These are phyloP conservation scores for Sebastes taczanowskii DNA, from an alignment of 2,797 vertebrate genomes.

Conservation along the genomic window DNA sequence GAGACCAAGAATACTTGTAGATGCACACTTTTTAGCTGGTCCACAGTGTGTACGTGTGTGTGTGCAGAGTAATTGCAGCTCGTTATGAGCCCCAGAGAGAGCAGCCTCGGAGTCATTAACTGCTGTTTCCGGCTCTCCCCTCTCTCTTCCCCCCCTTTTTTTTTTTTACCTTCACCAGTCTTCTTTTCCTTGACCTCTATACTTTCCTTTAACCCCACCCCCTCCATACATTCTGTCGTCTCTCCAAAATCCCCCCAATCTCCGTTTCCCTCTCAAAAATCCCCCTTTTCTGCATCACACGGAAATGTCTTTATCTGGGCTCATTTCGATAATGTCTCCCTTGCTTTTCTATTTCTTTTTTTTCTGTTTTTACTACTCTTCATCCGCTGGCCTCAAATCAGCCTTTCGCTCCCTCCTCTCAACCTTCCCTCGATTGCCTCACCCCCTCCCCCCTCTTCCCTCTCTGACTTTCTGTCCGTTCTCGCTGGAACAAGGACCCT, in stretches of 20 bases:
- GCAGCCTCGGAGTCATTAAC: conserved; percentile 73
- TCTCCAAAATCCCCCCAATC: background rate
- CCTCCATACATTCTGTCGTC: background rate
- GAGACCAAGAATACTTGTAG: background rate
- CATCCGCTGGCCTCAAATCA: background rate
- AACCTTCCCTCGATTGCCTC: background rate
- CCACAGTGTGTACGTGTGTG: background rate
- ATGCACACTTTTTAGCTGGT: background rate
- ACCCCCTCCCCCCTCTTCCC: background rate
- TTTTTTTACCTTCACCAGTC: conserved; percentile 1
- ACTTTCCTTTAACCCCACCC: conserved; percentile 16
- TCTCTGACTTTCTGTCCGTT: conserved; percentile 23
- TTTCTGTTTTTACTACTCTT: background rate
- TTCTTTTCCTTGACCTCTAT: conserved; percentile 7
- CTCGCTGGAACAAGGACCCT: conserved; percentile 57
- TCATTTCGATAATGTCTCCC: conserved; percentile 1
- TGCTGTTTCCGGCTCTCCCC: conserved; percentile 62
- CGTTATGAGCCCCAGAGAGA: conserved; percentile 64
- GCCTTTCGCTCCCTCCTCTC: background rate
- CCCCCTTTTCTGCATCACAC: background rate
- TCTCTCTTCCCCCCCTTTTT: background rate
- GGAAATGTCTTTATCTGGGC: conserved; percentile 5
- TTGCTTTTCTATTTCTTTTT: background rate
- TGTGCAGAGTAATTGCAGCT: conserved; percentile 69
- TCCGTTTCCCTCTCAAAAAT: background rate